phyloP scores from a whole-genome alignment of 1,140 invertebrate genomes.

The Sycophila sp. region DNA sequence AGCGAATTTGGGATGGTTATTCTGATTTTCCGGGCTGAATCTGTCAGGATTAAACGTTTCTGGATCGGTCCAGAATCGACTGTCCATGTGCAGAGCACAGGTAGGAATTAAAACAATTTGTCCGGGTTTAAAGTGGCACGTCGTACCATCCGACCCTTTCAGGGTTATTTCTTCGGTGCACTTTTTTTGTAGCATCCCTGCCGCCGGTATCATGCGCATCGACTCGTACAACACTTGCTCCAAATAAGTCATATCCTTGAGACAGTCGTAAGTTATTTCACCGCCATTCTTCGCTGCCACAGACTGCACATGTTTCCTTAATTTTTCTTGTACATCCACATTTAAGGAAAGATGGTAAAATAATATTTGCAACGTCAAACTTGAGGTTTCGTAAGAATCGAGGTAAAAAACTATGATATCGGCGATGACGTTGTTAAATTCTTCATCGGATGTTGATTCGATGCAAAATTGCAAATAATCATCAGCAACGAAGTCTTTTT shows the following conservation, averaged over 20 bases:
- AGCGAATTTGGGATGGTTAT: conserved; percentile 49
- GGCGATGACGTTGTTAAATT: conserved; percentile 39
- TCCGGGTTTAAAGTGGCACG: conserved; percentile 42
- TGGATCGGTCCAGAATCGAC: conserved; percentile 70
- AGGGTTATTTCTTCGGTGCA: conserved; percentile 53
- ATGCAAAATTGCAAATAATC: conserved; percentile 49
- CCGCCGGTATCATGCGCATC: conserved; percentile 55
- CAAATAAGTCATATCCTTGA: conserved; percentile 70
- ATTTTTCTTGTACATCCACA: conserved; percentile 62
- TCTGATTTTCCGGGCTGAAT: conserved; percentile 65
- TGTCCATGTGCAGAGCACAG: conserved; percentile 61
- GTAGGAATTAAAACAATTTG: conserved; percentile 55
- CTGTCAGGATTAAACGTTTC: conserved; percentile 74
- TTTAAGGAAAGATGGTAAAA: conserved; percentile 56
- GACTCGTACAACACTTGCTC: conserved; percentile 66
- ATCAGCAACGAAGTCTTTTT: conserved; percentile 13
- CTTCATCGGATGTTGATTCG: conserved; percentile 39
- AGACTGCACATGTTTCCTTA: conserved; percentile 63
- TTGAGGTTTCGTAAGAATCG: conserved; percentile 67
- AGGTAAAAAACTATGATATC: conserved; percentile 48
- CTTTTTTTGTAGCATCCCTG: conserved; percentile 44
- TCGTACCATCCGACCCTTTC: conserved; percentile 43
- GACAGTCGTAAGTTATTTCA: conserved; percentile 68
- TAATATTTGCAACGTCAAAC: conserved; percentile 52
- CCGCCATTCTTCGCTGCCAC: conserved; percentile 64